Percentiles rank a stretch among this genome's conserved stretches.
phyloP scores from a whole-genome alignment of 2,888 invertebrate genomes.

The Pristionchus entomophagus region DNA sequence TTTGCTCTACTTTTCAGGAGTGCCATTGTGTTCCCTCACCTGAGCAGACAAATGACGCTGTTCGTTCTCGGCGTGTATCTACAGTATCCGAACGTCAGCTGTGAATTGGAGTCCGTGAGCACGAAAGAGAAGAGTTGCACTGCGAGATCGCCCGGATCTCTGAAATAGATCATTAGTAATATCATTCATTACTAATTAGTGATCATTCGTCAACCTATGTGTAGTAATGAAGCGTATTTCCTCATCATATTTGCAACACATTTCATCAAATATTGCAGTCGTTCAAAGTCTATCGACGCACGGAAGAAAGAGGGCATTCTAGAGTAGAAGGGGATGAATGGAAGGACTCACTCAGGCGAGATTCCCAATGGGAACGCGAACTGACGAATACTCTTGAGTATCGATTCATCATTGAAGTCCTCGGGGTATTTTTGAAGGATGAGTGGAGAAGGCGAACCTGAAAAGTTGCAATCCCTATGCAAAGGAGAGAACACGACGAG shows the following conservation, averaged over 20 bases:
- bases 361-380: conserved; percentile 74
- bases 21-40: conserved; percentile 76
- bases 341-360: conserved; percentile 14
- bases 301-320: no score
- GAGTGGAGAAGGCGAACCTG: conserved; percentile 32
- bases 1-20: no score
- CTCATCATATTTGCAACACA: no score
- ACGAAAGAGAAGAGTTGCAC: conserved; percentile 97
- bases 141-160: conserved; percentile 77
- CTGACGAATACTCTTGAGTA: conserved; percentile 72
- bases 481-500: background rate
- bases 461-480: background rate
- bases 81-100: conserved; percentile 97
- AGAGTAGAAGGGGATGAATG: background rate
- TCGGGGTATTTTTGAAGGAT: conserved; percentile 74
- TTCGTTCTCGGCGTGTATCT: conserved; percentile 92
- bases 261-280: no score
- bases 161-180: conserved; percentile 51
- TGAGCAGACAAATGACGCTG: conserved; percentile 82
- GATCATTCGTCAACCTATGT: no score
- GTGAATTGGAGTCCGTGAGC: conserved; percentile 92
- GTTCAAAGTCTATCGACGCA: no score
- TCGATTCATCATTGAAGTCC: conserved; percentile 69
- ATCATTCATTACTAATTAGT: no score
- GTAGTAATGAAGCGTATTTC: no score